A percentile compares a stretch with the other conserved stretches of the same genome.
phyloP scores from a whole-genome alignment of 2,888 invertebrate genomes.

The Philaethria dido region DNA sequence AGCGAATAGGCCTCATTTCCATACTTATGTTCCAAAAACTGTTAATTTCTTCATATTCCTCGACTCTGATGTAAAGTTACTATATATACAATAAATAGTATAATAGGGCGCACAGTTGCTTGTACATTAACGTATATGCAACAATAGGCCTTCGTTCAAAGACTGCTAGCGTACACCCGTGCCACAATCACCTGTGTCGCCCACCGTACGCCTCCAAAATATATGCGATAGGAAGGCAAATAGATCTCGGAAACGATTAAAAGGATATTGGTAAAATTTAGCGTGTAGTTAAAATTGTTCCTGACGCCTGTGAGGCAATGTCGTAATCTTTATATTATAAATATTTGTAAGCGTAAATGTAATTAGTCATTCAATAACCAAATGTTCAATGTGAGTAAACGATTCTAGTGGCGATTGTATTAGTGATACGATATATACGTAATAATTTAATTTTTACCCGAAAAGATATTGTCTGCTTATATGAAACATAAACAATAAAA shows the following conservation, averaged over 20 bases:
- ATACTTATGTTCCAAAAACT: neutral
- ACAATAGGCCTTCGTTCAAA: constrained; percentile 42
- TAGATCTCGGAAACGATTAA: constrained; percentile 71
- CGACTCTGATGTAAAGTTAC: constrained; percentile 5
- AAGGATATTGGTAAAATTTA: constrained; percentile 74
- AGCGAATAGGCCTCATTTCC: neutral
- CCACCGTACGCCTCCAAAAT: constrained; percentile 48
- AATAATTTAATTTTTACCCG: constrained; percentile 83
- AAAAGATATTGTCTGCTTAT: constrained; percentile 81
- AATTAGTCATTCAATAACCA: constrained; percentile 80
- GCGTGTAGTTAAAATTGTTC: constrained; percentile 83
- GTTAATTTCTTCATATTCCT: neutral
- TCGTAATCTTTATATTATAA: constrained; percentile 75
- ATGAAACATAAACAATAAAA: constrained; percentile 79
- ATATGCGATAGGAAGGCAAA: constrained; percentile 77
- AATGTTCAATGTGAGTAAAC: constrained; percentile 83
- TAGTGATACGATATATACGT: constrained; percentile 84
- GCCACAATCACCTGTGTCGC: constrained; percentile 40
- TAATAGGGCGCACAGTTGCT: constrained; percentile 30
- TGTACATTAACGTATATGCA: constrained; percentile 37
- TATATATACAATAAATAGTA: constrained; percentile 16
- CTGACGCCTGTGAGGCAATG: constrained; percentile 82
- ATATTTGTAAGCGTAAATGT: constrained; percentile 71
- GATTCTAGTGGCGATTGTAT: constrained; percentile 82
- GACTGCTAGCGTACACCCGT: constrained; percentile 45